Evolutionary conservation across 2,113 vertebrate species (phyloP), one percentile per base, ranked within the genome.

Genomic region (Oryzias woworae): DNA sequence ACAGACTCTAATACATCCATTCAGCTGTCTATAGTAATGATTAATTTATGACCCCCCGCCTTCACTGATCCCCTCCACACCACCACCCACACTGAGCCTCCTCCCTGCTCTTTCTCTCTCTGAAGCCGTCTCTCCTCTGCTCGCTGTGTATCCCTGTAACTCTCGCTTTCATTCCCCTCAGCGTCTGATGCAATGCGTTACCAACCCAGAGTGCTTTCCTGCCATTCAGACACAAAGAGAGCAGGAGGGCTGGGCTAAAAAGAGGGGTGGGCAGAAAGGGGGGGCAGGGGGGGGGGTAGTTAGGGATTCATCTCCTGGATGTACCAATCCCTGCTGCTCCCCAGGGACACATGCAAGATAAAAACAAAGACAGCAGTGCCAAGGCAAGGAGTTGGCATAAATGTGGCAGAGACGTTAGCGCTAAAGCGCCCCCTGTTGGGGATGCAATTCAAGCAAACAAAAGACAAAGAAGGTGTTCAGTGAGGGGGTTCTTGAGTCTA

Each of bases 101-200:
- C 57, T 62, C 62, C 20, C 57, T 56, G 65, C 59, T 57, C 69
- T 46, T 45, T 53, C 75, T 54, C 72, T 53, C 66, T 42, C 66
- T 64, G 65, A 42, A 53, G 31, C 62, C 54, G 58, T 53, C 26
- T 23, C 79, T 69, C 63, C 31, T 53, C 26, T 49, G 16, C 67
- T 67, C 72, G 59, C 55, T 66, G 69, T 61, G 60, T 44, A 54
- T 81, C 70, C 28, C 53, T 49, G 53, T 62, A 61, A 71, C 54
- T 58, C 60, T 64, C 72, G 52, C 63, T 24, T 60, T 31, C 15
- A 6, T 71, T 71, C 73, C 63, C 79, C 56, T 83, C 76, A 75
- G 73, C 28, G 59, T 87, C 88, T 90, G 88, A 90, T 87, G 88
- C 88, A 90, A 88, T 83, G 84, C 82, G 54, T 82, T 85, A 85